Conservation (phyloP, 2,113 vertebrate genomes). For the Nesoenas mayeri region DNA sequence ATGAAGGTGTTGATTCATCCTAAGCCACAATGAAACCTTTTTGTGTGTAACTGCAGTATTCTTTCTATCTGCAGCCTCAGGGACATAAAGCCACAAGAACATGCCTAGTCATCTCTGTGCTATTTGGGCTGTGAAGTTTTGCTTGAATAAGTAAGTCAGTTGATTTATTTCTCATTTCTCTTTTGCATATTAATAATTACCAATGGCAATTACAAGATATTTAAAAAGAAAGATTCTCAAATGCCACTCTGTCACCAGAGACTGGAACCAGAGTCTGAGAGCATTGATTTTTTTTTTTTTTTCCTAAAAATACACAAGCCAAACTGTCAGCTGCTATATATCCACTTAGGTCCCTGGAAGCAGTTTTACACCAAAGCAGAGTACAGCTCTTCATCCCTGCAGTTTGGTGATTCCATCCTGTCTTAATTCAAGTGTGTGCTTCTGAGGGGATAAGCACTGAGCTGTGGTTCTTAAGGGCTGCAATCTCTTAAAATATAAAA, state of each 20-base stretch:
- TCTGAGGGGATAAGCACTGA: conserved; percentile 30
- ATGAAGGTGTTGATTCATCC: background rate
- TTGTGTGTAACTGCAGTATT: background rate
- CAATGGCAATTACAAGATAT: background rate
- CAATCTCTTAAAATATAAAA: conserved; percentile 54
- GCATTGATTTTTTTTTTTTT: background rate
- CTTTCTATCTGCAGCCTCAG: background rate
- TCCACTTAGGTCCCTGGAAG: background rate
- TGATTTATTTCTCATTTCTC: background rate
- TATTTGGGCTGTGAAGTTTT: background rate
- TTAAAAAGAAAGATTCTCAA: background rate
- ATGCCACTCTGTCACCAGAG: background rate
- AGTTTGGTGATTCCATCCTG: background rate
- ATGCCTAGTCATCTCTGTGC: background rate
- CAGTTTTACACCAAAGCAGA: background rate
- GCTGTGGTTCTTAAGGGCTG: background rate
- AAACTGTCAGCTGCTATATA: background rate
- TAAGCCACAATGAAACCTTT: background rate
- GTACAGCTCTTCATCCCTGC: background rate
- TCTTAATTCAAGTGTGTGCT: conserved; percentile 49
- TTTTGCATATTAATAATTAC: background rate
- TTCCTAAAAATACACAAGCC: background rate
- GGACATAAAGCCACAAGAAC: background rate
- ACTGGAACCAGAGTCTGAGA: background rate
- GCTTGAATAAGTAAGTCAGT: background rate